Evolutionary conservation across 2,797 vertebrate genomes (phyloP).

Genomic region (Enteromius fasciolatus): DNA sequence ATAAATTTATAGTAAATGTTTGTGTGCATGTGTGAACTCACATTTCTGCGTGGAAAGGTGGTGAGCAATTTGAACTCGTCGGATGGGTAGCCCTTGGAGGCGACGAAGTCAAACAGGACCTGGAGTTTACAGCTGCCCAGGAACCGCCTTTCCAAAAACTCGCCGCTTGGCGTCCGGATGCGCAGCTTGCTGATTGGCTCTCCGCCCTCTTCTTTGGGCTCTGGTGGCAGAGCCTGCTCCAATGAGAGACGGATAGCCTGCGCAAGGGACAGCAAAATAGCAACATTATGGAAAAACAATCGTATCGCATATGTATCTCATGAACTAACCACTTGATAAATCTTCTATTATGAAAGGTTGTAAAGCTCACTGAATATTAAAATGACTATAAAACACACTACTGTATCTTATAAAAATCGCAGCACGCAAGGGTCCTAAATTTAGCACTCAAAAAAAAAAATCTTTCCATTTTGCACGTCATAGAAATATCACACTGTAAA

Average conservation of each 20-base stretch:
- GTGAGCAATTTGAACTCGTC: constrained; percentile 97
- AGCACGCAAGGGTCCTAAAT: background rate
- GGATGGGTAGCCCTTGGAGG: constrained; percentile 96
- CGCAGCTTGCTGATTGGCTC: constrained; percentile 95
- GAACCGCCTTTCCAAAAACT: constrained; percentile 96
- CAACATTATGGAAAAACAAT: constrained; percentile 15
- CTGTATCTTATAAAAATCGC: background rate
- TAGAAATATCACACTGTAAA: constrained; percentile 38
- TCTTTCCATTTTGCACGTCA: constrained; percentile 27
- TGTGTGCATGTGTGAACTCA: constrained; percentile 75
- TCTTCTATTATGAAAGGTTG: background rate
- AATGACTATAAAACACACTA: background rate
- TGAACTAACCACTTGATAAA: background rate
- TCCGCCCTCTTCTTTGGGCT: constrained; percentile 87
- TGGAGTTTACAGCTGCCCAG: constrained; percentile 93
- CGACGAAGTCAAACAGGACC: constrained; percentile 97
- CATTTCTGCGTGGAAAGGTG: constrained; percentile 98
- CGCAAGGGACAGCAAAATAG: constrained; percentile 55
- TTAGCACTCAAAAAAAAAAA: background rate
- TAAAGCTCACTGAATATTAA: background rate
- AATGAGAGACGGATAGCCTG: constrained; percentile 96
- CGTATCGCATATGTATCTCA: background rate
- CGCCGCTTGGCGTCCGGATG: constrained; percentile 93
- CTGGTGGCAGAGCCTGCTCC: constrained; percentile 92
- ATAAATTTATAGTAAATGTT: background rate